A percentile compares a stretch with the other conserved stretches of the same genome.
Evolutionary conservation across 2,113 vertebrate species (phyloP).

Genomic region (Mirza zaza): DNA sequence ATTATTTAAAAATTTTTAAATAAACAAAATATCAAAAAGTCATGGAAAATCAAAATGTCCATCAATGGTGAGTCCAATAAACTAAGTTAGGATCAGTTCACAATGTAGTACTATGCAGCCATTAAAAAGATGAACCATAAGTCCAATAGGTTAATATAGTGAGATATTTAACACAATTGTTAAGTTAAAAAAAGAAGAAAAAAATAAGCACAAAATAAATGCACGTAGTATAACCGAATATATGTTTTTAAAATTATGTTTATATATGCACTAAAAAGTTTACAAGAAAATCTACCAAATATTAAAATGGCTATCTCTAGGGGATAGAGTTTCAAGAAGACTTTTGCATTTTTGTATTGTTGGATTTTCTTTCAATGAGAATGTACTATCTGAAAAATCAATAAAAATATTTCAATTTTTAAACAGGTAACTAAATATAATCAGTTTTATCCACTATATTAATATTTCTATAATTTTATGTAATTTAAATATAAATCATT

Average conservation of each 20-base stretch:
- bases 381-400: not conserved
- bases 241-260: not conserved
- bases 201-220: not conserved
- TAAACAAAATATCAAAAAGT: no score
- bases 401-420: conserved; percentile 25
- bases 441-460: not conserved
- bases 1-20: no score
- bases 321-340: not conserved
- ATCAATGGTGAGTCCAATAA: not conserved
- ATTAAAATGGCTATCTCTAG: not conserved
- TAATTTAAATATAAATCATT: conserved; percentile 32
- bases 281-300: not conserved
- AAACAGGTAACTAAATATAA: not conserved
- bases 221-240: not conserved
- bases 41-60: not conserved
- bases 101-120: not conserved
- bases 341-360: not conserved
- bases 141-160: not conserved
- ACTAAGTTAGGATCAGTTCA: not conserved
- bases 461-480: not conserved
- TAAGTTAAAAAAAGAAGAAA: not conserved
- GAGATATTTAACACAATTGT: not conserved
- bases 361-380: not conserved
- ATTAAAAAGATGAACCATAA: not conserved
- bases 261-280: not conserved